Evolutionary conservation across 2,888 invertebrate genomes (phyloP).

Genomic region (Hyles lineata): DNA sequence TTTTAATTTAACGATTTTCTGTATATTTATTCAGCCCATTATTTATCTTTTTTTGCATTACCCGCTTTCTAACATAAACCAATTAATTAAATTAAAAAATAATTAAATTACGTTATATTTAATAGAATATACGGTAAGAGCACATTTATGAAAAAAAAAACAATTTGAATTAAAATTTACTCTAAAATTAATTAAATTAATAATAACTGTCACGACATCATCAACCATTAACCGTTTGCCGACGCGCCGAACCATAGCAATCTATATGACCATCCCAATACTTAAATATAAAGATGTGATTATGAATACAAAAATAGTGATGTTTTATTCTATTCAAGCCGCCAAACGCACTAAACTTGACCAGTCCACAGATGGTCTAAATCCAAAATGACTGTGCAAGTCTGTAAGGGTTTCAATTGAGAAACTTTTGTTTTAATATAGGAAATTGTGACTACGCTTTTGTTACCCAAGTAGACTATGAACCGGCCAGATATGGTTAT

Average conservation of each 20-base stretch:
- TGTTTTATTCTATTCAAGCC: not conserved
- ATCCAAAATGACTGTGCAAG: no score
- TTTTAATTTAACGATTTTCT: not conserved
- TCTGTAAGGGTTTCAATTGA: no score
- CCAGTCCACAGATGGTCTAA: not conserved
- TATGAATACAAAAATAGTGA: conserved; percentile 3
- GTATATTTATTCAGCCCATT: not conserved
- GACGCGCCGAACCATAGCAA: not conserved
- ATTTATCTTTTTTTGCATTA: not conserved
- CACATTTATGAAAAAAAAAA: conserved; percentile 19
- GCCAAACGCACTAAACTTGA: not conserved
- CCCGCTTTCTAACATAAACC: not conserved
- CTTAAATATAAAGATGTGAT: conserved; percentile 1
- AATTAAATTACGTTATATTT: not conserved
- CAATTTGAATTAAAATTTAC: conserved; percentile 19
- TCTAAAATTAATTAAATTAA: conserved; percentile 14
- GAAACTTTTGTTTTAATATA: no score
- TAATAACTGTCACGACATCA: not conserved
- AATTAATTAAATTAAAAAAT: not conserved
- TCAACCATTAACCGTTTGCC: not conserved
- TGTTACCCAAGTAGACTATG: no score
- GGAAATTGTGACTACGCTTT: no score
- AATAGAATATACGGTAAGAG: not conserved
- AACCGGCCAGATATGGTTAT: no score
- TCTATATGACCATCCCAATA: not conserved